Evolutionary conservation across 2,888 invertebrate genomes (phyloP), one percentile per base, ranked within the genome.

Genomic region (Cephus pulcher): DNA sequence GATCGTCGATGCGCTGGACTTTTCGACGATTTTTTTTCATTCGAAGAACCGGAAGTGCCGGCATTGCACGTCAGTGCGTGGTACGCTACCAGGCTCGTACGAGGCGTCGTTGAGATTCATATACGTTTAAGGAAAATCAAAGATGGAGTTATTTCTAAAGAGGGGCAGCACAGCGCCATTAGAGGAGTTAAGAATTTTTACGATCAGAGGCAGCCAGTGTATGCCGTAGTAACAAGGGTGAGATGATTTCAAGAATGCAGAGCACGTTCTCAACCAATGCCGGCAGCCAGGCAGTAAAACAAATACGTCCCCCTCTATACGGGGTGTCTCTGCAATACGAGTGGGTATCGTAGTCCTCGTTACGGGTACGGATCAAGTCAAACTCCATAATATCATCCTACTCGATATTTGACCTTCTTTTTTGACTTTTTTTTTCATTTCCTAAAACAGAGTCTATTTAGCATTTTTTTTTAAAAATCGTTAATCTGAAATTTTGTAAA

Each of bases 231-330:
- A 90, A 90, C 89, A 89, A 89, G 89, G 89, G 89, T 89, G 88
- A 89, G 86, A 88, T 86, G 87, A 89, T 91, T 90, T 90, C 89
- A 89, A 89, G 91, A 91, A 91, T 91, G 89, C 91, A 80, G 88
- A 89, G 89, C 91, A 91, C 91, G 91, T 91, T 86, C 89, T 88
- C 89, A 91, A 91, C 90, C 91, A 91, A 91, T 91, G 91, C 91
- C 88, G 86, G 88, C 89, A 89, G 89, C 88, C 87, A 88, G 88
- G 90, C 90, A 91, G 91, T 91, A 91, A 91, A 91, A 91, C 91
- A 91, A 91, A 91, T 91, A 91, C 91, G 89, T 88, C 89, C 87
- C 75, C 81, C 84, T 86, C 85, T 87, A 87, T 88, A 89, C 87
- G 83, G 86, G 89, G 87, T 89, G 88, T 89, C 86, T 83, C 75